Conservation (phyloP, 2,797 vertebrate genomes). For the Pseudopleuronectes americanus region DNA sequence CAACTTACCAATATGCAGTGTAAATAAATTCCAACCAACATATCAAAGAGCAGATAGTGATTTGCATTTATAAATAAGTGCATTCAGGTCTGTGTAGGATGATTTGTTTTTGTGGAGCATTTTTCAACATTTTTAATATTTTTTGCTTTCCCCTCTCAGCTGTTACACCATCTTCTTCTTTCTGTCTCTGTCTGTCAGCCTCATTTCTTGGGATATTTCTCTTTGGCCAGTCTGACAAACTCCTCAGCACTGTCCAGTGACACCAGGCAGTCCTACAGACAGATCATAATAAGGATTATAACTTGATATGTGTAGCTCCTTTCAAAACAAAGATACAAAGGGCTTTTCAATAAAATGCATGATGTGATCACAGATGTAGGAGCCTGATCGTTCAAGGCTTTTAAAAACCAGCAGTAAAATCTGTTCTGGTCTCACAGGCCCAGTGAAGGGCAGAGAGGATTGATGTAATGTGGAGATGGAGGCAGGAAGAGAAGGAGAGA, state of each 20-base stretch:
- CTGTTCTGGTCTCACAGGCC: too few species aligned
- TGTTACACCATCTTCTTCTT: too few species aligned
- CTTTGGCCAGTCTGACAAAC: constrained; percentile 86
- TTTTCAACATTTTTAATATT: neutral
- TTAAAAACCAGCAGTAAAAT: too few species aligned
- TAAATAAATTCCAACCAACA: neutral
- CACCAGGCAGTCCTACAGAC: constrained; percentile 87
- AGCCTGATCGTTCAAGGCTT: too few species aligned
- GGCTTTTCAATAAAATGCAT: too few species aligned
- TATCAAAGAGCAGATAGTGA: neutral
- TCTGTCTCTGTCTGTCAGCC: constrained; percentile 10
- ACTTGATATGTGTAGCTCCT: neutral
- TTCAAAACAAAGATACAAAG: too few species aligned
- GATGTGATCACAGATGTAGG: too few species aligned
- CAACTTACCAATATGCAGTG: neutral
- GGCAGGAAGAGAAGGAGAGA: neutral
- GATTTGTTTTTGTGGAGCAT: neutral
- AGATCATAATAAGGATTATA: neutral
- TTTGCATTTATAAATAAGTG: neutral
- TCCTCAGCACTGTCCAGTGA: constrained; percentile 92
- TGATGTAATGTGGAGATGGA: neutral
- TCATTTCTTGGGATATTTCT: constrained; percentile 83
- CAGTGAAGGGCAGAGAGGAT: too few species aligned
- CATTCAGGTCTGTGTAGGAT: neutral
- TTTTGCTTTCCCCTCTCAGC: constrained; percentile 10